Evolutionary conservation across 2,797 vertebrate genomes (phyloP).

Genomic region (Anabas testudineus): DNA sequence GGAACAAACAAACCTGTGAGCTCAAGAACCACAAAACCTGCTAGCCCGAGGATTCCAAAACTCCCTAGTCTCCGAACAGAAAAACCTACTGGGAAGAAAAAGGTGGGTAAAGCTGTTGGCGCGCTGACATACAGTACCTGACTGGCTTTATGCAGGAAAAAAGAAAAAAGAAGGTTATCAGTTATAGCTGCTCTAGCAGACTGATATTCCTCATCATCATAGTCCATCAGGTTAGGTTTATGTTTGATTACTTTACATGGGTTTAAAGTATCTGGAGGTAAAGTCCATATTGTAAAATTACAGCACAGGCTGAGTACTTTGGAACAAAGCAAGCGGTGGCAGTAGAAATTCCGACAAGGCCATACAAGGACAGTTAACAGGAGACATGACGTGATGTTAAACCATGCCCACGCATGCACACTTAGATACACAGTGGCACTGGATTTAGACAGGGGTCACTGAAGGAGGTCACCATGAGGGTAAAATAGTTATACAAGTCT

Average conservation of each 20-base stretch:
- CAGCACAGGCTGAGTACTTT: slow-evolving; percentile 50
- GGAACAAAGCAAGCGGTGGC: slow-evolving; percentile 30
- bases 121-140: no score
- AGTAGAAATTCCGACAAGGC: slow-evolving; percentile 34
- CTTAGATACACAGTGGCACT: slow-evolving; percentile 35
- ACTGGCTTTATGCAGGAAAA: neutral
- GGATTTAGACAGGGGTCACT: slow-evolving; percentile 56
- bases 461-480: slow-evolving; percentile 44
- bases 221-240: slow-evolving; percentile 13
- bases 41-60: slow-evolving; percentile 35
- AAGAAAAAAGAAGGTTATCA: neutral
- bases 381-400: slow-evolving; percentile 64
- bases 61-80: neutral
- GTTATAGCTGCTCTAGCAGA: neutral
- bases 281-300: slow-evolving; percentile 41
- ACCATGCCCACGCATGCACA: slow-evolving; percentile 29
- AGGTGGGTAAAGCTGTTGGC: slow-evolving; percentile 78
- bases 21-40: slow-evolving; percentile 28
- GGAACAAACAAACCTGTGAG: slow-evolving; percentile 20
- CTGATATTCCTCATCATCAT: slow-evolving; percentile 13
- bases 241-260: slow-evolving; percentile 5
- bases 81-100: slow-evolving; percentile 84
- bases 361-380: slow-evolving; percentile 62
- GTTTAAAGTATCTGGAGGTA: slow-evolving; percentile 13
- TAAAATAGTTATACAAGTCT: slow-evolving; percentile 12